Conservation (phyloP, 2,113 vertebrate genomes). For the Malurus cyaneus region DNA sequence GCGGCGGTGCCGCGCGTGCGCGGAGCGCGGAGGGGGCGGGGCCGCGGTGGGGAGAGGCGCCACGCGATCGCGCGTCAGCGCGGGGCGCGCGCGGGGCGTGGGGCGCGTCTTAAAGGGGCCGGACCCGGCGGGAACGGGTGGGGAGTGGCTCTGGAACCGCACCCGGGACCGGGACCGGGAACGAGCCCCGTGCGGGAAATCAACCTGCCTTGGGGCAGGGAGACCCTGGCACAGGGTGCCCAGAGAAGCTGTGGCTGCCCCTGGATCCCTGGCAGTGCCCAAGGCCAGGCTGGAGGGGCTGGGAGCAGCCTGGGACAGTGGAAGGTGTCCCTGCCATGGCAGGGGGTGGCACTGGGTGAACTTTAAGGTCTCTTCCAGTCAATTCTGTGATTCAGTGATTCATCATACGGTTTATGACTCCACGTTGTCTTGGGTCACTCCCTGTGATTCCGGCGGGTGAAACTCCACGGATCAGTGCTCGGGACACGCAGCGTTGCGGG, state of each 20-base stretch:
- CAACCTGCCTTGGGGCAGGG: fast-evolving
- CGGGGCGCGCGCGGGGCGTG: fast-evolving
- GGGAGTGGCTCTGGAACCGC: neutral
- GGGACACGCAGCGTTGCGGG: fast-evolving
- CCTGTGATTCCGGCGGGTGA: neutral
- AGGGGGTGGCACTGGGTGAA: fast-evolving
- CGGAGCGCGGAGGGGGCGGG: neutral
- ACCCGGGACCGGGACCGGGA: neutral
- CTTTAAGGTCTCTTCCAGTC: fast-evolving
- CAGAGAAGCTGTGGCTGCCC: too few relatives aligned
- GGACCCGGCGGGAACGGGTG: fast-evolving
- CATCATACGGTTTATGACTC: neutral
- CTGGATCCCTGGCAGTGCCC: neutral
- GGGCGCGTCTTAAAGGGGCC: neutral
- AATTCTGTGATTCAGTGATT: fast-evolving
- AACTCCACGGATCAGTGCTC: neutral
- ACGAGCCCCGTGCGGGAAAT: fast-evolving
- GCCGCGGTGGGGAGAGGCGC: neutral
- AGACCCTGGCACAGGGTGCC: neutral
- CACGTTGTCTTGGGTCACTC: neutral
- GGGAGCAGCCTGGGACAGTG: neutral
- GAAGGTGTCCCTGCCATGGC: neutral
- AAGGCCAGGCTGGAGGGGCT: neutral
- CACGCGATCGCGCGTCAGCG: conserved; percentile 15
- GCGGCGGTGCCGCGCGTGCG: too few relatives aligned